Conservation (phyloP, 2,888 invertebrate genomes). For the Ophion slaviceki region DNA sequence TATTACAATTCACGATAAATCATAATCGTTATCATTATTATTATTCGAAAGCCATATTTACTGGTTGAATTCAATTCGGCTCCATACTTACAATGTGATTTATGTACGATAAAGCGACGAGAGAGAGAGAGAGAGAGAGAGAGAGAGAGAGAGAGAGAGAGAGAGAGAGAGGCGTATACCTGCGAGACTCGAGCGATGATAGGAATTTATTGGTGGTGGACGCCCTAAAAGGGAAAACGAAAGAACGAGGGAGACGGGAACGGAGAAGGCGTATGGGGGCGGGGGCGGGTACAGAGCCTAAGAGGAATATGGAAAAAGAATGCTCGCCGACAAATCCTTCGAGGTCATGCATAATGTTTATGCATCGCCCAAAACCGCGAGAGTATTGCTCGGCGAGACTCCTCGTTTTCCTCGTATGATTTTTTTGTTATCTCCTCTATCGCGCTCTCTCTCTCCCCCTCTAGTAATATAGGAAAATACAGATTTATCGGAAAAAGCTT, state of each 20-base stretch:
- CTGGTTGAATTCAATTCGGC: slow-evolving; percentile 82
- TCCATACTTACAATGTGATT: slow-evolving; percentile 81
- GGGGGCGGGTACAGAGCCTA: slow-evolving; percentile 32
- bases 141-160: slow-evolving; percentile 47
- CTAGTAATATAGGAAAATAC: slow-evolving; percentile 42
- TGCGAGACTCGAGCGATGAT: slow-evolving; percentile 74
- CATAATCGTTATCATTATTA: slow-evolving; percentile 67
- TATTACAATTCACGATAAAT: background rate
- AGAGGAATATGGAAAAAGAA: slow-evolving; percentile 60
- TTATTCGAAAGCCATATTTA: slow-evolving; percentile 81
- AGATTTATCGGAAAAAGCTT: slow-evolving; percentile 59
- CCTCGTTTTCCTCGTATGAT: slow-evolving; percentile 7
- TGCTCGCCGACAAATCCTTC: slow-evolving; percentile 60
- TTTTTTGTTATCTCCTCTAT: slow-evolving; percentile 31
- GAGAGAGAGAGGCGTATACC: slow-evolving; percentile 72
- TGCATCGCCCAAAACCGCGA: slow-evolving; percentile 55
- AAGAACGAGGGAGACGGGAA: slow-evolving; percentile 47
- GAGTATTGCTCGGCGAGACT: slow-evolving; percentile 38
- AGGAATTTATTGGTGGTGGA: slow-evolving; percentile 80
- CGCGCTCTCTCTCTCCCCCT: slow-evolving; percentile 16
- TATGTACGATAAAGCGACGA: slow-evolving; percentile 68
- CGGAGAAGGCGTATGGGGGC: slow-evolving; percentile 36
- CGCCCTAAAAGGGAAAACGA: slow-evolving; percentile 74
- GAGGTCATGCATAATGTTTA: slow-evolving; percentile 65
- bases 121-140: too few relatives aligned